Evolutionary conservation across 2,797 vertebrate genomes (phyloP), one percentile per base, ranked within the genome.

Genomic region (Alauda arvensis): DNA sequence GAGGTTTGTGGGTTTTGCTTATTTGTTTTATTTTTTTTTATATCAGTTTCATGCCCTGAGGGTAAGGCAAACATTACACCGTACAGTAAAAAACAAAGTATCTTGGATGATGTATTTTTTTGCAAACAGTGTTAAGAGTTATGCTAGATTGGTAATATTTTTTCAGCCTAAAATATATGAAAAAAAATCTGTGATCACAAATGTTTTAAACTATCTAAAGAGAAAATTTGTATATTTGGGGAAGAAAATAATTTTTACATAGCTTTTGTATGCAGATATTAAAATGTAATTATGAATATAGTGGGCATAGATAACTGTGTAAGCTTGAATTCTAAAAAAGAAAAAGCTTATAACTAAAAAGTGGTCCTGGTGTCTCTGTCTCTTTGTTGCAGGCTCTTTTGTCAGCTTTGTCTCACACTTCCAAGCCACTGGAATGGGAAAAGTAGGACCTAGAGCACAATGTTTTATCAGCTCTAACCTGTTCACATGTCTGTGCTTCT

Each of bases 241-340:
- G 91, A 95, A 95, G 94, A 95, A 96, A 96, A 96, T 97, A 96
- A 97, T 97, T 97, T 97, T 97, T 97, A 97, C 97, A 96, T 97
- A 97, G 97, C 97, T 97, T 97, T 97, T 97, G 97, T 97, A 97
- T 97, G 97, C 97, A 97, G 94, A 97, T 97, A 97, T 97, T 96
- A 97, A 97, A 97, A 96, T 97, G 97, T 97, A 97, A 97, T 97
- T 97, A 97, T 96, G 94, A 97, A 95, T 96, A 97, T 97, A 97
- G 97, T 97, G 95, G 95, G 95, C 95, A 39, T 97, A 97, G 96
- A 96, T 97, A 96, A 97, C 94, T 96, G 97, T 96, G 95, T 97
- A 97, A 97, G 97, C 96, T 97, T 97, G 89, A 96, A 96, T 96
- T 97, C 96, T 96, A 96, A 96, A 97, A 93, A 97, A 96, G 93